Evolutionary conservation across 2,113 vertebrate genomes (phyloP).

Genomic region (Microtus oregoni): DNA sequence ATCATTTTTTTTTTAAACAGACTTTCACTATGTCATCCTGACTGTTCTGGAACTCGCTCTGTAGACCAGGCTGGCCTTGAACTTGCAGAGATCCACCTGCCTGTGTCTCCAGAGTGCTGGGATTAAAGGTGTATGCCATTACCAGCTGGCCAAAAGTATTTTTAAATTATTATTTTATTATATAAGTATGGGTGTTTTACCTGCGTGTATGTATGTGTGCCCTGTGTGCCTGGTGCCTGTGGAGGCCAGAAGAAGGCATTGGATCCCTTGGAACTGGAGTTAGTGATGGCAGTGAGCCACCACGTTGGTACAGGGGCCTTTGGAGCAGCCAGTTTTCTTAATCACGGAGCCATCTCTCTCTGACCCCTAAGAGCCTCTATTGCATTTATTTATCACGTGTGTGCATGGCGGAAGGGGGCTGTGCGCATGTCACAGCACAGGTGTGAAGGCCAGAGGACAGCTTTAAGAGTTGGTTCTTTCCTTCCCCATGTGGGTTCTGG

Average conservation of each 20-base stretch:
- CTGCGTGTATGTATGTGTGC: background rate
- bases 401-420: background rate
- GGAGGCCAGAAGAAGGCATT: background rate
- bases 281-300: background rate
- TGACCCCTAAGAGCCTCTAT: background rate
- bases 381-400: background rate
- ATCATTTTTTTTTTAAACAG: background rate
- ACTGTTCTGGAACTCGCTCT: background rate
- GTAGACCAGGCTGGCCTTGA: background rate
- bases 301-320: background rate
- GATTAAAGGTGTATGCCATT: background rate
- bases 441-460: background rate
- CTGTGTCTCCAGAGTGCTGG: background rate
- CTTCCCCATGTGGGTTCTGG: background rate
- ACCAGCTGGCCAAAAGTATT: background rate
- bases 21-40: background rate
- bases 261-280: background rate
- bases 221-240: background rate
- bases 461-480: background rate
- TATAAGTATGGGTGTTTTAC: background rate
- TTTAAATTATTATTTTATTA: background rate
- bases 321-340: background rate
- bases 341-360: background rate
- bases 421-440: background rate
- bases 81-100: too few species aligned